Base-by-base conservation (phyloP, 2,797 vertebrate genomes). In the Tauraco hartlaubi region DNA sequence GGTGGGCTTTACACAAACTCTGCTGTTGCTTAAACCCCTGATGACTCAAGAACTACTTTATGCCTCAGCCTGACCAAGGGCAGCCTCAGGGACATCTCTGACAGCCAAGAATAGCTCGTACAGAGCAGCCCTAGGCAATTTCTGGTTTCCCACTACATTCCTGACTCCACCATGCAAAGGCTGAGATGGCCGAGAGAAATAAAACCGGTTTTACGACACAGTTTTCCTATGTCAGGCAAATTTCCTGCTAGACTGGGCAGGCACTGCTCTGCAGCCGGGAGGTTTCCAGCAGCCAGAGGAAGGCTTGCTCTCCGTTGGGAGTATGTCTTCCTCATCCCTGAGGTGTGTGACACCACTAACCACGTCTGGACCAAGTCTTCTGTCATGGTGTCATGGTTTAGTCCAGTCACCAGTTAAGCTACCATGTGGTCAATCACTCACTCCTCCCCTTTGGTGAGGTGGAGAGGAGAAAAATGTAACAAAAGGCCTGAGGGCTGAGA, bases 91-190 rank as follows among this genome's bases (percentile, higher is more conserved):
- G 66, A 86, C 52, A 64, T 67, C 52, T 58, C 84, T 88, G 78
- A 54, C 74, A 88, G 87, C 91, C 94, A 95, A 96, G 85, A 96
- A 88, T 12, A 94, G 88, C 77, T 94, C 26, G 0, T 71, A 81
- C 0, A 0, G 48, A 95, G 59, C 28, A 77, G 68, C 16, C 90
- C 56, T 12, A 2, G 52, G 86, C 0, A 15, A 90, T 73, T 94
- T 88, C 77, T 92, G 91, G 91, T 90, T 91, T 92, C 86, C 79
- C 85, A 25, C 80, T 22, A 9, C 80, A 94, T 94, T 95, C 87
- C 59, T 83, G 49, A 18, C 74, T 79, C 67, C 0, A 9, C 39
- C 66, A 62, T 0, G 1, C 69, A 61, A 82, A 74, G 73, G 31
- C 63, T 94, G 58, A 62, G 56, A 39, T 0, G 4, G 33, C 12